Conservation (phyloP, 2,888 invertebrate genomes). For the Meghimatium bilineatum region DNA sequence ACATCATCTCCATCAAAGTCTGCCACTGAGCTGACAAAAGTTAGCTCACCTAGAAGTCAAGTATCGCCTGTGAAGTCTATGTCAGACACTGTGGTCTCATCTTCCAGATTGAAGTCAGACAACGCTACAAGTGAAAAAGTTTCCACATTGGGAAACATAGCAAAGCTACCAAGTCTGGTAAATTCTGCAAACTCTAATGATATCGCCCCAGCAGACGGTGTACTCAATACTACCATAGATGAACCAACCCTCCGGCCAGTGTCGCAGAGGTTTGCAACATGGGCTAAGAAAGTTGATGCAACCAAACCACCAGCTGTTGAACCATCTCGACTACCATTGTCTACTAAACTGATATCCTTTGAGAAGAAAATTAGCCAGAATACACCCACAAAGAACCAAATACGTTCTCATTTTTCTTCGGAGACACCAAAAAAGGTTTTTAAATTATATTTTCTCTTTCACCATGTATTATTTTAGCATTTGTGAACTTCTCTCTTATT, state of each 20-base stretch:
- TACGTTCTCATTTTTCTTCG: conserved; percentile 21
- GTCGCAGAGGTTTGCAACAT: conserved; percentile 57
- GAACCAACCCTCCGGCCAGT: conserved; percentile 65
- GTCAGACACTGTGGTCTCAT: conserved; percentile 18
- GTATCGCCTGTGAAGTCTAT: conserved; percentile 15
- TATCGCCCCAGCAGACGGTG: conserved; percentile 46
- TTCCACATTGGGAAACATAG: background rate
- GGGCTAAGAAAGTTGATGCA: conserved; percentile 57
- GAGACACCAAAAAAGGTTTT: conserved; percentile 45
- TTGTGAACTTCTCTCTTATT: too few species aligned
- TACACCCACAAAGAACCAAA: conserved; percentile 24
- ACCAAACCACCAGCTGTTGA: conserved; percentile 54
- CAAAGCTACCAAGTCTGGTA: conserved; percentile 40
- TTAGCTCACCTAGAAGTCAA: background rate
- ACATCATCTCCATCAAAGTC: conserved; percentile 28
- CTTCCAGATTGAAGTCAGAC: background rate
- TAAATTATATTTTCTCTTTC: background rate
- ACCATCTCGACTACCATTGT: conserved; percentile 65
- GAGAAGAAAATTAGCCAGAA: conserved; percentile 63
- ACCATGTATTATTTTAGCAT: too few species aligned
- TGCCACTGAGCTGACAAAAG: background rate
- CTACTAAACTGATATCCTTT: conserved; percentile 69
- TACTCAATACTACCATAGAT: conserved; percentile 50
- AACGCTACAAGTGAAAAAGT: background rate
- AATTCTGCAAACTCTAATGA: conserved; percentile 53